phyloP scores from a whole-genome alignment of 2,888 invertebrate genomes.

The Caenorhabditis sp. region DNA sequence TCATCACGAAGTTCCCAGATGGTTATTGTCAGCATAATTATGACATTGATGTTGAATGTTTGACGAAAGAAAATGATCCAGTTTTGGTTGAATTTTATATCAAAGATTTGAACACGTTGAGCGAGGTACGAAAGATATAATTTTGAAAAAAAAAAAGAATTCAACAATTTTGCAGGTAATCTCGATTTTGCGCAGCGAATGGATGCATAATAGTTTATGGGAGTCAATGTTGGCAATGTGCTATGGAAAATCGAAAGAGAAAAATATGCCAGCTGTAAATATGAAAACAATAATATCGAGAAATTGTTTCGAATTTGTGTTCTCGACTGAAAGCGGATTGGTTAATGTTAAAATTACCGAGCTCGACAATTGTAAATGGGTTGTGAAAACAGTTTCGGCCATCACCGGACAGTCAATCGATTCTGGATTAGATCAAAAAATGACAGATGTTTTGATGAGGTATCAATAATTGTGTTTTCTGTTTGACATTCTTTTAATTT shows the following conservation, averaged over 20 bases:
- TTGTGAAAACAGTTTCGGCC: conserved; percentile 8
- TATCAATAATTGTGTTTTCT: conserved; percentile 1
- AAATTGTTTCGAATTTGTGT: conserved; percentile 26
- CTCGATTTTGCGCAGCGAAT: conserved; percentile 33
- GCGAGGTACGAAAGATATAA: conserved; percentile 14
- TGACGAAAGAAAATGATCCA: conserved; percentile 41
- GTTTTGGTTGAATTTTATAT: conserved; percentile 44
- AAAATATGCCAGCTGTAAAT: conserved; percentile 7
- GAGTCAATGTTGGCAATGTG: conserved; percentile 45
- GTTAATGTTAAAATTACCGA: conserved; percentile 3
- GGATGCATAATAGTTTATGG: conserved; percentile 46
- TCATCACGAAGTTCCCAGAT: conserved; percentile 33
- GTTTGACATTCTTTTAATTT: conserved; percentile 3
- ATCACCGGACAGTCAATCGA: conserved; percentile 14
- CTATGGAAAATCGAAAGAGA: conserved; percentile 4
- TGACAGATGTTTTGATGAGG: conserved; percentile 36
- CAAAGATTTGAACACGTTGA: conserved; percentile 29
- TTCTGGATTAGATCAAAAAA: conserved; percentile 18
- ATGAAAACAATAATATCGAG: conserved; percentile 8
- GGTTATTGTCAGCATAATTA: conserved; percentile 34
- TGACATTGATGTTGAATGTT: conserved; percentile 13
- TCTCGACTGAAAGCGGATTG: conserved; percentile 18
- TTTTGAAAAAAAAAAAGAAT: not conserved
- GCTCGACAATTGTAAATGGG: conserved; percentile 22
- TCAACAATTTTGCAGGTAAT: conserved; percentile 6